These are phyloP conservation scores for Brevimyrus niger DNA, from an alignment of 2,113 vertebrate genomes.

Conservation along the genomic window DNA sequence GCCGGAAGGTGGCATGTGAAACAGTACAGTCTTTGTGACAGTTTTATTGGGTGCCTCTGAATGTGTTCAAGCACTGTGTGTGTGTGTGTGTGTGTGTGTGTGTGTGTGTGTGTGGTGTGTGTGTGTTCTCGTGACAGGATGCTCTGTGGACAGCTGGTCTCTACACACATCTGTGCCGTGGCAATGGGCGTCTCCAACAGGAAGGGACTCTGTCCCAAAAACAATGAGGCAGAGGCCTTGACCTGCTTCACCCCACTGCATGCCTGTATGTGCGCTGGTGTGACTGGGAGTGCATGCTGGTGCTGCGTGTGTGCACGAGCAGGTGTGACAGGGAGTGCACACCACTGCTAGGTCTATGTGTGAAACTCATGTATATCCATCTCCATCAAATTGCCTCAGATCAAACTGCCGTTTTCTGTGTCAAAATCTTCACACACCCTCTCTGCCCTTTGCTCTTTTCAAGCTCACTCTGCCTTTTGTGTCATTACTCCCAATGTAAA, in stretches of 20 bases:
- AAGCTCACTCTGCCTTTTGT: slow-evolving; percentile 3
- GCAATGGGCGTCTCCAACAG: slow-evolving; percentile 53
- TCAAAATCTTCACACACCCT: slow-evolving; percentile 11
- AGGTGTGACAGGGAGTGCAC: neutral
- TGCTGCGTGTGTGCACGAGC: slow-evolving; percentile 15
- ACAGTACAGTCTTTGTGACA: neutral
- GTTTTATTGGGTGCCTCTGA: neutral
- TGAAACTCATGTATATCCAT: neutral
- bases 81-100: neutral
- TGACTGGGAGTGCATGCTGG: neutral
- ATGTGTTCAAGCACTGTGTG: neutral
- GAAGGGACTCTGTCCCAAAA: slow-evolving; percentile 60
- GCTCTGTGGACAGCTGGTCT: slow-evolving; percentile 20
- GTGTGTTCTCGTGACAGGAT: slow-evolving; percentile 16
- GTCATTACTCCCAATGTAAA: neutral
- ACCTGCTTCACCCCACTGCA: slow-evolving; percentile 49
- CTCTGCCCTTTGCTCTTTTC: neutral
- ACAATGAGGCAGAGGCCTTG: slow-evolving; percentile 58
- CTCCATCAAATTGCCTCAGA: neutral
- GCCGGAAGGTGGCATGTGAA: slow-evolving; percentile 3
- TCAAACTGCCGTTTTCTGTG: too few species aligned
- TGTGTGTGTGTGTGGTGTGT: slow-evolving; percentile 3
- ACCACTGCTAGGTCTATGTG: neutral
- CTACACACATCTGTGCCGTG: slow-evolving; percentile 50
- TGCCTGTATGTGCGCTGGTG: slow-evolving; percentile 18